Evolutionary conservation across 2,888 invertebrate species (phyloP), one percentile per base, ranked within the genome.

Genomic region (Hesperia comma): DNA sequence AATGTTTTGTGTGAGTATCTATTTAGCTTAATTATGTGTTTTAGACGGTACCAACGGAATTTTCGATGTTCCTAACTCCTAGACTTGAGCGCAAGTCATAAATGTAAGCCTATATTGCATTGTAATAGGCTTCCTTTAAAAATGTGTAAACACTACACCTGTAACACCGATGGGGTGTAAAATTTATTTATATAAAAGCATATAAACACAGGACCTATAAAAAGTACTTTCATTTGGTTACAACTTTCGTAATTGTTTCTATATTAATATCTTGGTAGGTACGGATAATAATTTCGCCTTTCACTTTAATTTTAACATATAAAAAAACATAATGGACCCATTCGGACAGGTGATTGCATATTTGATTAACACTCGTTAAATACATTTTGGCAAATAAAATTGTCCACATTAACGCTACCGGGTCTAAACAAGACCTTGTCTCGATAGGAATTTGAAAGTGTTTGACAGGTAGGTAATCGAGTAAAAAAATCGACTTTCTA

Each of bases 1-100:
- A 92, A 92, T 74, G 81, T 90, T 15, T 72, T 78, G 73, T 80
- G 93, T 92, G 61, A 88, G 87, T 87, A 8, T n/a, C n/a, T n/a
- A n/a, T n/a, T n/a, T 10, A 26, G 26, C 2, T 26, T 26, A 4
- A 26, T 26, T 26, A 26, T 26, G 26, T 26, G 26, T 26, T 26
- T 26, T n/a, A n/a, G n/a, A n/a, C n/a, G n/a, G n/a, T n/a, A n/a
- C n/a, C n/a, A n/a, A n/a, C n/a, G n/a, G n/a, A n/a, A n/a, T n/a
- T n/a, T n/a, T n/a, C n/a, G n/a, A n/a, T n/a, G n/a, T n/a, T n/a
- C n/a, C n/a, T n/a, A n/a, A n/a, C n/a, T n/a, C n/a, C n/a, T n/a
- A n/a, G n/a, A n/a, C n/a, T n/a, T n/a, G n/a, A n/a, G n/a, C n/a
- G n/a, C n/a, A n/a, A n/a, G n/a, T n/a, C n/a, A n/a, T n/a, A n/a